Evolutionary conservation across 2,113 vertebrate genomes (phyloP).

Genomic region (Psittacara wagleri): DNA sequence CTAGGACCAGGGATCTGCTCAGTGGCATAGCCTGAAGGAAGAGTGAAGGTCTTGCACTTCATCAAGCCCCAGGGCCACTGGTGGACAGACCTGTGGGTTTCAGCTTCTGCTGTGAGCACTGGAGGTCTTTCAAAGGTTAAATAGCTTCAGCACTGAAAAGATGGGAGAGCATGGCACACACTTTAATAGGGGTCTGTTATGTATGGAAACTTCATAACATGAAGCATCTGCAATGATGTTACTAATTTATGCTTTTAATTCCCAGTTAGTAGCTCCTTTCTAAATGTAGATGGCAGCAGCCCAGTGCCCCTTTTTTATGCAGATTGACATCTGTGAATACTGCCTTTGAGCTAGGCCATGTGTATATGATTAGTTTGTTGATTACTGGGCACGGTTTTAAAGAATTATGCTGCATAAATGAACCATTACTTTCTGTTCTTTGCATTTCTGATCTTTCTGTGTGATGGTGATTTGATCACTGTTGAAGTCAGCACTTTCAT

Average conservation of each 20-base stretch:
- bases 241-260: neutral
- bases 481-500: slow-evolving; percentile 25
- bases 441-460: slow-evolving; percentile 3
- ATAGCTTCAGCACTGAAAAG: neutral
- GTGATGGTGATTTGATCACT: neutral
- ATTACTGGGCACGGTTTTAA: slow-evolving; percentile 14
- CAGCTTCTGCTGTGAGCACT: neutral
- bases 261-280: neutral
- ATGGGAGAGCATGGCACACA: neutral
- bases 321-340: slow-evolving; percentile 12
- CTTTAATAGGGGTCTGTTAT: neutral
- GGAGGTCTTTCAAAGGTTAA: neutral
- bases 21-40: neutral
- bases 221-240: neutral
- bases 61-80: accelerated
- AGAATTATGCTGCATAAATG: slow-evolving; percentile 2
- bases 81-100: neutral
- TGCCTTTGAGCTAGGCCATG: slow-evolving; percentile 16
- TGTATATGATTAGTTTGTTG: neutral
- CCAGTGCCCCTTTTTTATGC: neutral
- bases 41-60: neutral
- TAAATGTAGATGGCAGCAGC: neutral
- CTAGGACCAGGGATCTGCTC: neutral
- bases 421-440: neutral
- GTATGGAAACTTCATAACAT: neutral